phyloP scores from a whole-genome alignment of 2,888 invertebrate species.

The Cylloceria caligata region DNA sequence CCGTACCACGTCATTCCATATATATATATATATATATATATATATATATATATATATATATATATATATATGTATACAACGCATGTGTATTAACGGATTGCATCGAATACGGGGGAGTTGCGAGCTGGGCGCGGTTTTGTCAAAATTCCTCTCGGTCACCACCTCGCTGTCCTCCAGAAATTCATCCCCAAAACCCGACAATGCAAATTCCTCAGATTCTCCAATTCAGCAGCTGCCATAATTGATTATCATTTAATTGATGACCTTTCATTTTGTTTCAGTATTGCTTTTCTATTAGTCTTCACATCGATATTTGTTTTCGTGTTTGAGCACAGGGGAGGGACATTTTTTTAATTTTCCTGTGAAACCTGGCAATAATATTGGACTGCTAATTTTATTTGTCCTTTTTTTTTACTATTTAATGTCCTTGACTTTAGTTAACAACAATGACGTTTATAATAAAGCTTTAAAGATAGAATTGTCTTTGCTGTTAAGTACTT shows the following conservation, averaged over 20 bases:
- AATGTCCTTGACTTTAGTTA: neutral
- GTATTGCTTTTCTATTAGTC: neutral
- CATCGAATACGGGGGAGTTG: slow-evolving; percentile 11
- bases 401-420: neutral
- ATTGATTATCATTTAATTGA: neutral
- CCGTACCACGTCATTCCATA: neutral
- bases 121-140: slow-evolving; percentile 31
- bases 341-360: too few relatives aligned
- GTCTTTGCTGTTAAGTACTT: neutral
- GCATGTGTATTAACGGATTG: slow-evolving; percentile 47
- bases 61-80: neutral
- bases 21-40: too few relatives aligned
- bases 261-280: neutral
- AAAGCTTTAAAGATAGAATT: neutral
- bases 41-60: too few relatives aligned
- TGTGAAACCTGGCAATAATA: neutral
- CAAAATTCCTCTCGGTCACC: slow-evolving; percentile 41
- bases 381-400: neutral
- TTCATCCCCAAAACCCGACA: slow-evolving; percentile 18
- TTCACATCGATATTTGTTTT: neutral
- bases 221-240: neutral
- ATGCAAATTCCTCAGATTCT: slow-evolving; percentile 19
- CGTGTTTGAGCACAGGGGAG: too few relatives aligned
- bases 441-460: neutral
- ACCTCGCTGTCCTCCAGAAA: neutral